Base-by-base conservation (phyloP, 2,113 vertebrate genomes). In the Verasper variegatus region DNA sequence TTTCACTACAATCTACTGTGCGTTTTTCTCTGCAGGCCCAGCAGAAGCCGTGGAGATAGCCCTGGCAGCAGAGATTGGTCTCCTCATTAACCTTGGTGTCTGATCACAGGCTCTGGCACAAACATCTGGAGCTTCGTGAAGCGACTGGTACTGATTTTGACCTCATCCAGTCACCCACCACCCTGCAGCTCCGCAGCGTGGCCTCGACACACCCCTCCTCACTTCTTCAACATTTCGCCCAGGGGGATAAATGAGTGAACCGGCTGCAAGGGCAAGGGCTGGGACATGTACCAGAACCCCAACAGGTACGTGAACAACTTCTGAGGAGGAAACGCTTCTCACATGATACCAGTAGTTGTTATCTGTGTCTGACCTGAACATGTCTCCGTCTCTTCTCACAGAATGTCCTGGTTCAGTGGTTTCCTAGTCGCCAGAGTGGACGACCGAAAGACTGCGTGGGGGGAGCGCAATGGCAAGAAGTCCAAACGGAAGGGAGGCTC, bases 391-490 rank as follows among this genome's bases (percentile, higher is more conserved):
- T 62, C n/a, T 67, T 78, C 71, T 10, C 68, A 40, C 81, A 96
- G 96, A 92, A 97, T 99, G 97, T 99, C 97, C 83, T 99, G 97
- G 97, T 97, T 98, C 95, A 97, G 96, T 78, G 97, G 97, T 89
- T 96, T 98, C 95, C 92, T 99, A 94, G 97, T 98, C 63, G 96
- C 97, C 91, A 96, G 97, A 93, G 97, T 98, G 94, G 97, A 98
- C 26, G 96, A 98, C 81, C 94, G 95, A 86, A 98, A 98, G 92
- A 97, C 96, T 42, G 96, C 96, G 90, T 98, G 97, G 97, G 96
- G 96, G 35, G 97, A 98, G 81, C 96, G 96, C 93, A 97, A 97
- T 90, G 97, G 97, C 91, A 97, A 97, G 93, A 97, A 97, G 92
- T 95, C 95, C 70, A 91, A 94, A 60, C 95, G 95, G 66, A 95